phyloP scores from a whole-genome alignment of 2,113 vertebrate species.

The Lamprologus tigripictilis region DNA sequence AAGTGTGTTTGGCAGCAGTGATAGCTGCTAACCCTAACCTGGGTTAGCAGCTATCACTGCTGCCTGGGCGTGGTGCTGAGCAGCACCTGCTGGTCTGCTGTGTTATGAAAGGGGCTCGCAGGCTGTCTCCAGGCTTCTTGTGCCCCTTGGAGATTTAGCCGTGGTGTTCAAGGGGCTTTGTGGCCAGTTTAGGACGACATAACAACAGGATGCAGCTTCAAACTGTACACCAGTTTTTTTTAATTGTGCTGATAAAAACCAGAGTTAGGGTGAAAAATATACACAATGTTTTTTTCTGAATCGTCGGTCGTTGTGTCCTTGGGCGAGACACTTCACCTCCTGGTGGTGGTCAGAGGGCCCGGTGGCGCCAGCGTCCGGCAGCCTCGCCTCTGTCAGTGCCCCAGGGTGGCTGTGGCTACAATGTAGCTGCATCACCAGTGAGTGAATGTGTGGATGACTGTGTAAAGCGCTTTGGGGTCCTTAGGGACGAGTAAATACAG shows the following conservation, averaged over 20 bases:
- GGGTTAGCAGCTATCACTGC: too few species aligned
- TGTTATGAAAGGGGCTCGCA: neutral
- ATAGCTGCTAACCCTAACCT: neutral
- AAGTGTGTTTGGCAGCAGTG: neutral
- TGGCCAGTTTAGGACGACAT: neutral
- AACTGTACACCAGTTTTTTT: neutral
- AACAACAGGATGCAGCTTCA: neutral
- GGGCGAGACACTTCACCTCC: neutral
- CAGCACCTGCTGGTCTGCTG: neutral
- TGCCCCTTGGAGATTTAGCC: neutral
- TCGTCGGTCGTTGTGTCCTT: neutral
- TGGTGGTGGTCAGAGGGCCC: neutral
- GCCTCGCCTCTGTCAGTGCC: neutral
- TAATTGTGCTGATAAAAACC: neutral
- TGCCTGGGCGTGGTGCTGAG: neutral
- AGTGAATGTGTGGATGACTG: accelerated
- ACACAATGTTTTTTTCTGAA: neutral
- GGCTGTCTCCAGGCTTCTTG: neutral
- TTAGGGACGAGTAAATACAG: accelerated
- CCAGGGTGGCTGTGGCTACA: neutral
- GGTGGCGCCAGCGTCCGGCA: neutral
- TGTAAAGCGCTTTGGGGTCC: neutral
- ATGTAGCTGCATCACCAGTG: neutral
- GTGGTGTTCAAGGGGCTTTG: neutral
- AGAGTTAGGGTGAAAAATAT: neutral